phyloP scores from a whole-genome alignment of 2,797 vertebrate genomes.

The Glossophaga mutica region DNA sequence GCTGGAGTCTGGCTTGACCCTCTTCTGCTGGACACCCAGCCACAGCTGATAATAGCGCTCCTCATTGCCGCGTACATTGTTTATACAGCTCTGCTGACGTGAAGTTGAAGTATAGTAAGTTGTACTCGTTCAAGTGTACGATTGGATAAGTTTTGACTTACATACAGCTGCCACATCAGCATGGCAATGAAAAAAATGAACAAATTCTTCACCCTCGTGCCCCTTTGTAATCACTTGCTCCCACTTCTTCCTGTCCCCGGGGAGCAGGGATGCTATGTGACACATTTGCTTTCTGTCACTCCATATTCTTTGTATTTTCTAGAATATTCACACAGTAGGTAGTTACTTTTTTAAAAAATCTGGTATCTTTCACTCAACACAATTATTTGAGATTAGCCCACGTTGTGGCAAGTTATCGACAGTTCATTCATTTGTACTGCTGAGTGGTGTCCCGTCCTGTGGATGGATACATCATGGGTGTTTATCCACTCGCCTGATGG shows the following conservation, averaged over 20 bases:
- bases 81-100: background rate
- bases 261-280: background rate
- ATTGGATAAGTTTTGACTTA: background rate
- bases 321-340: background rate
- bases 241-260: background rate
- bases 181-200: background rate
- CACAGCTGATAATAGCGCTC: background rate
- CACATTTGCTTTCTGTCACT: background rate
- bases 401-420: background rate
- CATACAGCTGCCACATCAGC: background rate
- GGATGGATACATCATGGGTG: background rate
- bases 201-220: background rate
- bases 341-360: background rate
- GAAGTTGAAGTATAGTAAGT: background rate
- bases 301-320: background rate
- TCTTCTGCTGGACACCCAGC: background rate
- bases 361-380: background rate
- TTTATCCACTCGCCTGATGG: background rate
- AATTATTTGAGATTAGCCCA: background rate
- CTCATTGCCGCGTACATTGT: fast-evolving
- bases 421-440: background rate
- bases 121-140: background rate
- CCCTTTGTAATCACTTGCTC: background rate
- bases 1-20: background rate
- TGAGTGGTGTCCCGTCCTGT: background rate